Conservation (phyloP, 2,113 vertebrate genomes). For the Daphoenositta chrysoptera region DNA sequence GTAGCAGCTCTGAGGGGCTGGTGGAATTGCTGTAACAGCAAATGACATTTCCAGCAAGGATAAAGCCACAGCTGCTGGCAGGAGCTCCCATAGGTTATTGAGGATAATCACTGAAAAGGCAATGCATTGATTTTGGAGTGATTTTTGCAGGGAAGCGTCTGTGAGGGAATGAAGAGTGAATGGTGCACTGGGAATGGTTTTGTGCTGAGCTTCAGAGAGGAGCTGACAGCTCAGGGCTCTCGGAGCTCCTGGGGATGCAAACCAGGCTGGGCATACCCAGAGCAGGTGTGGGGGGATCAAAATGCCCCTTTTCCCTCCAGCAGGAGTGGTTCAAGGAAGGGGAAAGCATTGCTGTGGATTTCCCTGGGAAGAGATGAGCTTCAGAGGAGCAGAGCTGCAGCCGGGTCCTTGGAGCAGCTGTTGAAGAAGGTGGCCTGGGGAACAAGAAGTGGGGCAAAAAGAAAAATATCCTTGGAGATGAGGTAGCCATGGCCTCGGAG, state of each 20-base stretch:
- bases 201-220: background rate
- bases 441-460: background rate
- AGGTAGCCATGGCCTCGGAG: rapidly evolving
- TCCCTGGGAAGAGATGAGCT: background rate
- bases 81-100: background rate
- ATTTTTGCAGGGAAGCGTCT: background rate
- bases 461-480: background rate
- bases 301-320: background rate
- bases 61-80: background rate
- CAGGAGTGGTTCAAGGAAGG: background rate
- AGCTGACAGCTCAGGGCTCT: background rate
- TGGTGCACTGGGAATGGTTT: background rate
- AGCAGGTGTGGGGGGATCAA: background rate
- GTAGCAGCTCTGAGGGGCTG: background rate
- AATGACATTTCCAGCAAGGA: background rate
- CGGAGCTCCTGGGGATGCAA: background rate
- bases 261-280: background rate
- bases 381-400: background rate
- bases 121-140: background rate
- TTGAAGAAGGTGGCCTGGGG: background rate
- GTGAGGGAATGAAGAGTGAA: background rate
- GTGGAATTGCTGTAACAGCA: background rate
- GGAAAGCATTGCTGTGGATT: background rate
- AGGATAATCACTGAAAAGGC: background rate
- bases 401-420: rapidly evolving